Percentiles rank a stretch among this genome's conserved stretches.
phyloP scores from a whole-genome alignment of 2,888 invertebrate species.

The Xiphydria camelus region DNA sequence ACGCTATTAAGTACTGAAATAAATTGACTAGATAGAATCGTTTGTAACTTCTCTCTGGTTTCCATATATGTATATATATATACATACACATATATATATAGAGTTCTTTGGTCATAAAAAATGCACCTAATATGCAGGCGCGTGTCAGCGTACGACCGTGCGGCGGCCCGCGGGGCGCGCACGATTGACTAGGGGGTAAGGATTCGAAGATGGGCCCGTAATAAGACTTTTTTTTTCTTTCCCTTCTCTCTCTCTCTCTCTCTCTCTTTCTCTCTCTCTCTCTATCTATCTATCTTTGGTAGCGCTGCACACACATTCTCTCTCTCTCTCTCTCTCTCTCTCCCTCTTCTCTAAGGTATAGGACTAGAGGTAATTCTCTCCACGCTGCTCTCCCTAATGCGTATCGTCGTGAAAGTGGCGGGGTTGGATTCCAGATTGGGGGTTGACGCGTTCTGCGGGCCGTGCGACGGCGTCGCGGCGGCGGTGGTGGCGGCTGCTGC shows the following conservation, averaged over 20 bases:
- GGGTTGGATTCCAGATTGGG: conserved; percentile 38
- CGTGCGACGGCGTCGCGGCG: conserved; percentile 9
- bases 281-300: too few species aligned
- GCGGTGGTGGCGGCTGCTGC: conserved; percentile 24
- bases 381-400: conserved; percentile 56
- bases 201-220: too few species aligned
- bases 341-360: conserved; percentile 46
- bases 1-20: conserved; percentile 51
- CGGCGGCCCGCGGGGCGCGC: too few species aligned
- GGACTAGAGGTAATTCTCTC: conserved; percentile 57
- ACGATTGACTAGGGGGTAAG: too few species aligned
- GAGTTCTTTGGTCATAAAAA: conserved; percentile 40
- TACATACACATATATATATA: conserved; percentile 17
- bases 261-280: too few species aligned
- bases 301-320: too few species aligned
- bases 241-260: too few species aligned
- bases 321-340: neutral
- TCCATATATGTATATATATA: too few species aligned
- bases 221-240: too few species aligned
- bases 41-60: conserved; percentile 7
- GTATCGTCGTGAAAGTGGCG: conserved; percentile 54
- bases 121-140: too few species aligned
- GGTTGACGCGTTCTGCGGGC: conserved; percentile 23
- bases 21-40: conserved; percentile 43
- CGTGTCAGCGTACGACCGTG: too few species aligned